Percentiles rank a stretch among this genome's conserved stretches.
These are phyloP conservation scores for Valencia hispanica DNA, from an alignment of 2,797 vertebrate genomes.

Conservation along the genomic window DNA sequence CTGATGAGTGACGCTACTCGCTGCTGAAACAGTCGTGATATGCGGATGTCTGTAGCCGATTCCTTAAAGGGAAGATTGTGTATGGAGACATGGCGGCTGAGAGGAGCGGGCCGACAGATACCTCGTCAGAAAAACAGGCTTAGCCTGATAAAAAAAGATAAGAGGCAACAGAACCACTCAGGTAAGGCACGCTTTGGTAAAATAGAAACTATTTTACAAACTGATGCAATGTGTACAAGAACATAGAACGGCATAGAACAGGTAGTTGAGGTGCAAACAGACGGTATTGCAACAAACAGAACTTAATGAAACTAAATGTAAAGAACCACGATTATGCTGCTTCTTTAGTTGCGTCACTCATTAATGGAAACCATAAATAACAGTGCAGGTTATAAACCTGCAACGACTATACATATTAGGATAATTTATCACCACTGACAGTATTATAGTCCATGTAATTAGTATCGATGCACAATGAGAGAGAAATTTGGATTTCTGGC, in stretches of 20 bases:
- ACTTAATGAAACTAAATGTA: background rate
- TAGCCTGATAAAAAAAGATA: background rate
- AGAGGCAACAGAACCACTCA: background rate
- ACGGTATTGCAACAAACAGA: background rate
- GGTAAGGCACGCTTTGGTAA: background rate
- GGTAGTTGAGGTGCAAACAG: background rate
- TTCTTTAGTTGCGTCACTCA: background rate
- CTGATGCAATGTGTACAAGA: background rate
- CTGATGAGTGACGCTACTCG: no score
- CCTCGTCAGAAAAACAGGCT: no score
- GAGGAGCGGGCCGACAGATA: no score
- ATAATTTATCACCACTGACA: background rate
- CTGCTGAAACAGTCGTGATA: no score
- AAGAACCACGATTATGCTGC: background rate
- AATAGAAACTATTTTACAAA: background rate
- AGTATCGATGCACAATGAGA: background rate
- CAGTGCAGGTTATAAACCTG: background rate
- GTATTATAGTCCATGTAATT: background rate
- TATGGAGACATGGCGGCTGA: no score
- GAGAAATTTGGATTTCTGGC: background rate
- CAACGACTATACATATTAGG: background rate
- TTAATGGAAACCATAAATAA: background rate
- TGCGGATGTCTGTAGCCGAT: no score
- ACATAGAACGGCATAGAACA: background rate
- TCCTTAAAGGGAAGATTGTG: no score